Evolutionary conservation across 2,888 invertebrate species (phyloP).

Genomic region (Gonocerus acuteangulatus): DNA sequence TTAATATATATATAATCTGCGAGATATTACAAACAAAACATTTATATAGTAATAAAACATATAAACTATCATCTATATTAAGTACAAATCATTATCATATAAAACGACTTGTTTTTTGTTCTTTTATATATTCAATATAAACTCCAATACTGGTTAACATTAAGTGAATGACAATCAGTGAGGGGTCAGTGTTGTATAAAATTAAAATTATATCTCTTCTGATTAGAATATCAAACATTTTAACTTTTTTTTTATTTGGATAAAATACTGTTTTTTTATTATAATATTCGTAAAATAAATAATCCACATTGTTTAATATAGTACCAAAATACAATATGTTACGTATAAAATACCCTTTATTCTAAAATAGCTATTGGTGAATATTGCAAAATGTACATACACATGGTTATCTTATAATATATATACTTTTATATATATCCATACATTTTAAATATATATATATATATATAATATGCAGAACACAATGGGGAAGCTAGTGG

Average conservation of each 20-base stretch:
- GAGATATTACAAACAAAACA: constrained; percentile 38
- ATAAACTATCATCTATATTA: constrained; percentile 37
- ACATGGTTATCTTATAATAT: constrained; percentile 30
- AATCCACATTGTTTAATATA: constrained; percentile 36
- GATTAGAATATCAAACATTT: constrained; percentile 36
- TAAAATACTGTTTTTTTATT: constrained; percentile 36
- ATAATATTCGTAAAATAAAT: constrained; percentile 35
- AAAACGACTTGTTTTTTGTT: constrained; percentile 35
- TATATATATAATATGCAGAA: constrained; percentile 34
- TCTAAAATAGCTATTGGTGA: constrained; percentile 38
- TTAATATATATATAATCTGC: constrained; percentile 38
- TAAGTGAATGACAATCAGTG: constrained; percentile 36
- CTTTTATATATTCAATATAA: constrained; percentile 31
- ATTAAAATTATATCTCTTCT: constrained; percentile 35
- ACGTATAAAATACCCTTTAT: constrained; percentile 39
- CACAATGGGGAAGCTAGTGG: constrained; percentile 37
- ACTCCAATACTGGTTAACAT: constrained; percentile 37
- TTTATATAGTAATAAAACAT: constrained; percentile 38
- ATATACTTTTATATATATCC: constrained; percentile 29
- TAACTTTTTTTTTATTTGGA: constrained; percentile 32
- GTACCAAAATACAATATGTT: constrained; percentile 39
- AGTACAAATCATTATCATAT: constrained; percentile 36
- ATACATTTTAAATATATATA: constrained; percentile 24
- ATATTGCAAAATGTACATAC: constrained; percentile 36
- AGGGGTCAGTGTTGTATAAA: constrained; percentile 35